A percentile compares a stretch with the other conserved stretches of the same genome.
Conservation (phyloP, 1,140 invertebrate species). For the Mamestra configurata region DNA sequence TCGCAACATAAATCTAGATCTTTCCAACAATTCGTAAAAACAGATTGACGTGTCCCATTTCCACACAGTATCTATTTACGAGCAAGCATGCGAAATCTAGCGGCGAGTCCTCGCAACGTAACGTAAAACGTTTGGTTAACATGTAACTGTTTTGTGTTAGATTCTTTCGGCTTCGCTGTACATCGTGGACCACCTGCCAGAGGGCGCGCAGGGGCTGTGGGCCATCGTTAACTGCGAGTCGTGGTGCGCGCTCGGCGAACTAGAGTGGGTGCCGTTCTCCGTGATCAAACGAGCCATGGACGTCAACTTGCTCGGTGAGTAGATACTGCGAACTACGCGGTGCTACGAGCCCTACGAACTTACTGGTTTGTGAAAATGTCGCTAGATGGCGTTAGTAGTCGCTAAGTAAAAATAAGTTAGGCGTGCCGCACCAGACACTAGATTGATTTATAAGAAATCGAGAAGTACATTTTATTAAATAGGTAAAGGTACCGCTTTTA, state of each 20-base stretch:
- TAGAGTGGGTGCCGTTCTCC: conserved; percentile 95
- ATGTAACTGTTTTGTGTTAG: conserved; percentile 71
- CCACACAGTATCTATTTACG: neutral
- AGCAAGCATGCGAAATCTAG: conserved; percentile 47
- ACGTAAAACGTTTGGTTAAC: neutral
- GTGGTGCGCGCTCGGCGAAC: conserved; percentile 95
- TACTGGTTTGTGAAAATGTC: conserved; percentile 16
- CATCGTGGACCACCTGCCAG: conserved; percentile 92
- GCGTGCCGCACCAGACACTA: neutral
- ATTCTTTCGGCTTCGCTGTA: conserved; percentile 92
- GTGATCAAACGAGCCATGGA: conserved; percentile 92
- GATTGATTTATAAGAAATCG: neutral
- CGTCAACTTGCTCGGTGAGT: conserved; percentile 92
- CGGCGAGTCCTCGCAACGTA: conserved; percentile 13
- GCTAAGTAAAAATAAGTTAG: neutral
- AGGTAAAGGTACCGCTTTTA: too few relatives aligned
- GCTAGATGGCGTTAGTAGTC: conserved; percentile 56
- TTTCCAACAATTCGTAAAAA: conserved; percentile 9
- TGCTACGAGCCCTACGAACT: conserved; percentile 27
- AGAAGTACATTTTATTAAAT: too few relatives aligned
- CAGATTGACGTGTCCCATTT: conserved; percentile 12
- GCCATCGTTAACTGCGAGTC: conserved; percentile 96
- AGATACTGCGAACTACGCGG: conserved; percentile 47
- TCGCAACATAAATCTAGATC: neutral
- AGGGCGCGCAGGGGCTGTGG: conserved; percentile 94